These are phyloP conservation scores for Rotaria sp. DNA, from an alignment of 2,888 invertebrate species.

Conservation along the genomic window DNA sequence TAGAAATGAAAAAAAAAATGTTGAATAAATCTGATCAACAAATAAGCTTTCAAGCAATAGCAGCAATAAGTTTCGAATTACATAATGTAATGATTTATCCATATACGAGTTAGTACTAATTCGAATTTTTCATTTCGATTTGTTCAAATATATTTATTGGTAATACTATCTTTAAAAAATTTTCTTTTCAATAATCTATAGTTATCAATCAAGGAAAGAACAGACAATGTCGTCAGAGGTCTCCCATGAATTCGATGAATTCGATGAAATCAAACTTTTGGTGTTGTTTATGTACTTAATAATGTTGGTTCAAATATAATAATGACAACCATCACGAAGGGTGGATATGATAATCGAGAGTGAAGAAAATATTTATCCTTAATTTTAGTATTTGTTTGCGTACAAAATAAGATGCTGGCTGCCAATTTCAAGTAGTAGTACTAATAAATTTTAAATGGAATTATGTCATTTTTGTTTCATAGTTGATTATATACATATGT, in stretches of 20 bases:
- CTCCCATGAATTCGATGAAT: slow-evolving; percentile 49
- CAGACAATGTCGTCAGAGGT: slow-evolving; percentile 40
- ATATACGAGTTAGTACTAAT: slow-evolving; percentile 44
- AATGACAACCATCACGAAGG: slow-evolving; percentile 50
- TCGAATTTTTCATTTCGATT: slow-evolving; percentile 49
- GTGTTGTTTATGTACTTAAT: slow-evolving; percentile 48
- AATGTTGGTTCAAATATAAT: slow-evolving; percentile 45
- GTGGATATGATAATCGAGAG: slow-evolving; percentile 44
- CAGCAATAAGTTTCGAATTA: slow-evolving; percentile 41
- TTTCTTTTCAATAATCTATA: not conserved
- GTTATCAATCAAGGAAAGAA: not conserved
- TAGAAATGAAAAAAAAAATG: not conserved
- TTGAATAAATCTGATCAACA: not conserved
- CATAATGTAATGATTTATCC: slow-evolving; percentile 53
- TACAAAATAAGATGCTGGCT: not conserved
- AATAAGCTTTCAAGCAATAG: not conserved
- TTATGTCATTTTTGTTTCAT: not conserved
- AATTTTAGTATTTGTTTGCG: slow-evolving; percentile 5
- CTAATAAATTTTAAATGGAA: too few relatives aligned
- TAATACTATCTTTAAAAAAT: not conserved
- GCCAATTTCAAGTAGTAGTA: not conserved
- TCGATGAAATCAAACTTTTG: slow-evolving; percentile 50
- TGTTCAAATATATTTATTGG: slow-evolving; percentile 46
- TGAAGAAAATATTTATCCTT: not conserved
- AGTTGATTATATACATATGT: not conserved